Conservation (phyloP, 2,797 vertebrate species). For the Notamacropus eugenii region DNA sequence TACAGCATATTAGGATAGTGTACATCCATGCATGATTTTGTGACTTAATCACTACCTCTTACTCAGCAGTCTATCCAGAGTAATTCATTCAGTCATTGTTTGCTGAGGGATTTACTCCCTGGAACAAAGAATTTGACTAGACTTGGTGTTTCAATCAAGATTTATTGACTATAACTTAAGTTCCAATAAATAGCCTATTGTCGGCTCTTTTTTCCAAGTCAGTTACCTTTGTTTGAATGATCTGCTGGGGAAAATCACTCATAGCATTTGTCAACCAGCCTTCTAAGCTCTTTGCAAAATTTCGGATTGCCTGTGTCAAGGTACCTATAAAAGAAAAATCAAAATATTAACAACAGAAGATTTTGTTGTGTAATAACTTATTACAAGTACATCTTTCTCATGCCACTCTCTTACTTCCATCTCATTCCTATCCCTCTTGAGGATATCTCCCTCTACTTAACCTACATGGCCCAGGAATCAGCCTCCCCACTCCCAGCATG, state of each 20-base stretch:
- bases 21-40: neutral
- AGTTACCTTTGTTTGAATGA: slow-evolving; percentile 95
- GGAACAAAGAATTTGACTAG: neutral
- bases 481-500: neutral
- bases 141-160: neutral
- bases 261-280: slow-evolving; percentile 97
- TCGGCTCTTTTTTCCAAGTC: neutral
- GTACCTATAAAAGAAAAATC: slow-evolving; percentile 88
- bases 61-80: neutral
- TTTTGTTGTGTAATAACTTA: neutral
- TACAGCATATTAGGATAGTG: neutral
- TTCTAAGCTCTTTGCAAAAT: slow-evolving; percentile 98
- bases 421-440: neutral
- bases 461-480: neutral
- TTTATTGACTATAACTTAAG: neutral
- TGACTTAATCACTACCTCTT: neutral
- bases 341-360: neutral
- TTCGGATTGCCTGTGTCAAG: slow-evolving; percentile 97
- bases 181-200: neutral
- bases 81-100: neutral
- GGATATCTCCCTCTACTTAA: neutral
- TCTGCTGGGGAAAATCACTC: slow-evolving; percentile 94
- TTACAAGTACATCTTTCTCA: neutral
- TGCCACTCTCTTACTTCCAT: neutral
- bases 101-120: neutral